Evolutionary conservation across 2,797 vertebrate species (phyloP).

Genomic region (Buceros bicornis): DNA sequence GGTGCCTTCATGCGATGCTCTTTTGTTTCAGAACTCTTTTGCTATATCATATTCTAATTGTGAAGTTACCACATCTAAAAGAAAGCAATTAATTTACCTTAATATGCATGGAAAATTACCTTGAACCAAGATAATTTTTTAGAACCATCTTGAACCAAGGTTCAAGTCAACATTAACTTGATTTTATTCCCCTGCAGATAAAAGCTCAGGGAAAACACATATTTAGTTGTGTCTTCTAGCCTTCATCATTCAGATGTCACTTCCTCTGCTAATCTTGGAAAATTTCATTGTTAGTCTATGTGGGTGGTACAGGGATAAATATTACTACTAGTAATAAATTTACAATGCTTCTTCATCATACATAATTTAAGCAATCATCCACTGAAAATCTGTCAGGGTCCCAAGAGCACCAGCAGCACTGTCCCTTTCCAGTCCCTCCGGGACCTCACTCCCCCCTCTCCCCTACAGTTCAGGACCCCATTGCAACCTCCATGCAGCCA

Average conservation of each 20-base stretch:
- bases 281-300: neutral
- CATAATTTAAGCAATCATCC: neutral
- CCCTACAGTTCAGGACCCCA: neutral
- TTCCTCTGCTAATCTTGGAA: neutral
- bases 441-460: neutral
- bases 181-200: neutral
- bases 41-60: neutral
- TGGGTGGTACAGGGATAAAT: conserved; percentile 16
- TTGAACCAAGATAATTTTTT: neutral
- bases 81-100: neutral
- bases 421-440: neutral
- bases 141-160: no score
- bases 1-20: neutral
- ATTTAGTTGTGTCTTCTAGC: neutral
- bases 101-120: neutral
- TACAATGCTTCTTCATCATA: neutral
- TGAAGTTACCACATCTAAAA: neutral
- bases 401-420: neutral
- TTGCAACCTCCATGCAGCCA: neutral
- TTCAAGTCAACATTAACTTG: neutral
- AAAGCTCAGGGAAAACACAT: neutral
- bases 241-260: neutral
- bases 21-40: neutral
- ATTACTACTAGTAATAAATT: neutral
- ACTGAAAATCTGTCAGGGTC: neutral